Evolutionary conservation across 2,888 invertebrate genomes (phyloP).

Genomic region (Cataglyphis altisquamis): DNA sequence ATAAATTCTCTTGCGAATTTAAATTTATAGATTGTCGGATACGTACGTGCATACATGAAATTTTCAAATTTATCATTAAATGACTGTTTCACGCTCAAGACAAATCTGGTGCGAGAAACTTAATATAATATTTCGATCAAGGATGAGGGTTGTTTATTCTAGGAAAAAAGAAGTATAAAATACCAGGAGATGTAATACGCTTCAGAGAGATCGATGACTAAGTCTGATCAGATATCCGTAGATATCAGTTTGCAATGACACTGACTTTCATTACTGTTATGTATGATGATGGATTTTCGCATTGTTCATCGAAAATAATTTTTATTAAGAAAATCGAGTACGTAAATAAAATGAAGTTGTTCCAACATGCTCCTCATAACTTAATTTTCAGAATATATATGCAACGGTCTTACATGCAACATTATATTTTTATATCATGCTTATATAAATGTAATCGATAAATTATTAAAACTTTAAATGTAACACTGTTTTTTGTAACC

Average conservation of each 20-base stretch:
- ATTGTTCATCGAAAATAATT: slow-evolving; percentile 53
- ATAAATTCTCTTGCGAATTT: neutral
- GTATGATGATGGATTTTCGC: slow-evolving; percentile 59
- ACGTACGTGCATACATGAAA: too few relatives aligned
- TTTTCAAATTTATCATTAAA: neutral
- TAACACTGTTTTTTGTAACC: too few relatives aligned
- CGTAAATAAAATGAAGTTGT: neutral
- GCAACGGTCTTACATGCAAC: neutral
- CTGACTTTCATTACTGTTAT: slow-evolving; percentile 70
- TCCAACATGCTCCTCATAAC: too few relatives aligned
- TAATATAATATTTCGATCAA: neutral
- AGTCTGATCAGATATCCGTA: slow-evolving; percentile 42
- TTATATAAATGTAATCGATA: too few relatives aligned
- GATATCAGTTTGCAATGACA: slow-evolving; percentile 66
- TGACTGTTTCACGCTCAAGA: neutral
- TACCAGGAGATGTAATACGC: neutral
- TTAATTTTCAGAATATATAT: neutral
- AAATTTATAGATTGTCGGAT: neutral
- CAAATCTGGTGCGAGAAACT: neutral
- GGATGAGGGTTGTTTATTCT: neutral
- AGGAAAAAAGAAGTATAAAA: neutral
- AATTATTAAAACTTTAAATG: too few relatives aligned
- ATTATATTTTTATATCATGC: too few relatives aligned
- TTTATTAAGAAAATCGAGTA: slow-evolving; percentile 32
- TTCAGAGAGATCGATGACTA: slow-evolving; percentile 42